Evolutionary conservation across 1,140 invertebrate genomes (phyloP).

Genomic region (Drosophila pseudoananassae): DNA sequence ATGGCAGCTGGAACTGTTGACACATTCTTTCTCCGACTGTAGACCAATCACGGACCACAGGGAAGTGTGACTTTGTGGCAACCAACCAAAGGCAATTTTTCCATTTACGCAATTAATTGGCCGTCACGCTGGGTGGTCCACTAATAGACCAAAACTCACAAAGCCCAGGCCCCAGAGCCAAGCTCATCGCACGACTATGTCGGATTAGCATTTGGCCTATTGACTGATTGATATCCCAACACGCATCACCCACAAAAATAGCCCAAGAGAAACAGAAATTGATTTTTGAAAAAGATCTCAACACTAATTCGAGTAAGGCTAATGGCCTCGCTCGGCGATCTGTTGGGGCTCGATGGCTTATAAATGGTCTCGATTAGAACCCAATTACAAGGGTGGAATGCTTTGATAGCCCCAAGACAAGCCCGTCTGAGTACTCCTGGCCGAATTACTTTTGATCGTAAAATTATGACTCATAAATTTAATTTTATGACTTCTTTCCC

Average conservation of each 20-base stretch:
- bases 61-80: slow-evolving; percentile 75
- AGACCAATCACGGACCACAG: slow-evolving; percentile 35
- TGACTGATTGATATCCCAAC: slow-evolving; percentile 69
- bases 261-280: slow-evolving; percentile 18
- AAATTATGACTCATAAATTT: slow-evolving; percentile 78
- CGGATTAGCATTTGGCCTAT: slow-evolving; percentile 73
- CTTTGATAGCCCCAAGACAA: slow-evolving; percentile 28
- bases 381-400: slow-evolving; percentile 63
- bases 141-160: slow-evolving; percentile 54
- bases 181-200: slow-evolving; percentile 29
- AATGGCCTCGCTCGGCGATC: slow-evolving; percentile 46
- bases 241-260: slow-evolving; percentile 70
- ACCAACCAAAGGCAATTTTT: slow-evolving; percentile 77
- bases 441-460: slow-evolving; percentile 62
- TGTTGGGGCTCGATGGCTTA: slow-evolving; percentile 31
- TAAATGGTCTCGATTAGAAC: slow-evolving; percentile 71
- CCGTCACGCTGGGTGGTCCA: slow-evolving; percentile 68
- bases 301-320: slow-evolving; percentile 59
- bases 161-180: slow-evolving; percentile 23
- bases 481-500: slow-evolving; percentile 79
- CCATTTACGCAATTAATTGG: slow-evolving; percentile 82
- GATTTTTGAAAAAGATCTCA: slow-evolving; percentile 29
- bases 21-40: slow-evolving; percentile 50
- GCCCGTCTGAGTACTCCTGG: slow-evolving; percentile 1
- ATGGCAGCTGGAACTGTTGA: slow-evolving; percentile 24